Evolutionary conservation across 2,113 vertebrate genomes (phyloP).

Genomic region (Azemiops feae): DNA sequence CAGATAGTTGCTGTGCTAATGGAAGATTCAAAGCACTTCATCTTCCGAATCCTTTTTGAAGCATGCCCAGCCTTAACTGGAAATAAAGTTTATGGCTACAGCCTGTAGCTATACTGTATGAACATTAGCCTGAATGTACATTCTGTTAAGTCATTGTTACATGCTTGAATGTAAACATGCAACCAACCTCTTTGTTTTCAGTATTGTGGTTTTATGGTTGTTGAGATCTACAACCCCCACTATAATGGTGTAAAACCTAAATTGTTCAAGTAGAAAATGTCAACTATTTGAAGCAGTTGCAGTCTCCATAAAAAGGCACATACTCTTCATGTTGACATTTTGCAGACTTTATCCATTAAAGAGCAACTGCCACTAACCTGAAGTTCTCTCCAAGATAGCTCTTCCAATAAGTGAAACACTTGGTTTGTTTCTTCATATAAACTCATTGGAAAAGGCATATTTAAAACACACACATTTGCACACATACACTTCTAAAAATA

Average conservation of each 20-base stretch:
- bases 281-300: conserved; percentile 38
- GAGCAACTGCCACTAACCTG: conserved; percentile 37
- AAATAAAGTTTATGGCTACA: not conserved
- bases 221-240: conserved; percentile 1
- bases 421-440: conserved; percentile 46
- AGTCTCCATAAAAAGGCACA: conserved; percentile 30
- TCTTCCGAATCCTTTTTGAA: not conserved
- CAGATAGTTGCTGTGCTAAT: not conserved
- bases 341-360: conserved; percentile 55
- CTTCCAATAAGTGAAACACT: conserved; percentile 39
- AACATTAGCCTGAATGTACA: not conserved
- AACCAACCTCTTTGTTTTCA: not conserved
- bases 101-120: not conserved
- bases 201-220: not conserved
- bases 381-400: conserved; percentile 39
- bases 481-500: conserved; percentile 6
- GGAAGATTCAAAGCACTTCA: not conserved
- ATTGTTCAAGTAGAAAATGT: conserved; percentile 38
- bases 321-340: conserved; percentile 40
- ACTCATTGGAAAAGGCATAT: conserved; percentile 37
- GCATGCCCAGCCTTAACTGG: not conserved
- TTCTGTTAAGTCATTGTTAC: not conserved
- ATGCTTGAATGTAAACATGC: not conserved
- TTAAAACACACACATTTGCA: not conserved
- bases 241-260: conserved; percentile 29